Evolutionary conservation across 2,888 invertebrate genomes (phyloP).

Genomic region (Chorisops tibialis): DNA sequence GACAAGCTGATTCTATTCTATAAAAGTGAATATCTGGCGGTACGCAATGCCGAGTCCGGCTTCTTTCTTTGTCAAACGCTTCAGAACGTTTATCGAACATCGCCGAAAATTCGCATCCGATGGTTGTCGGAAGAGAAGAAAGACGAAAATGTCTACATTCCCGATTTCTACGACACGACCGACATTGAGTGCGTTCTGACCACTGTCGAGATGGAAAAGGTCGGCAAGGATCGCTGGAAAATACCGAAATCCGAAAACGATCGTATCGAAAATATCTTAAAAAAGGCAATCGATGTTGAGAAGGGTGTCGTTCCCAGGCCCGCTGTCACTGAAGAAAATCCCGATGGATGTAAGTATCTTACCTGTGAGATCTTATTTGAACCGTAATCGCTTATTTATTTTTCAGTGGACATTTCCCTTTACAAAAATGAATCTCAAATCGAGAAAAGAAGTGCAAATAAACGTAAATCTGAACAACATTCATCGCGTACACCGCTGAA

Average conservation of each 20-base stretch:
- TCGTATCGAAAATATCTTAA: constrained; percentile 78
- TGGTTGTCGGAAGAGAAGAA: constrained; percentile 72
- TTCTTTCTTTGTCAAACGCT: constrained; percentile 86
- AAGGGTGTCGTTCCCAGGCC: constrained; percentile 64
- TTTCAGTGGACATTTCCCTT: constrained; percentile 76
- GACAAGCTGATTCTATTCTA: constrained; percentile 84
- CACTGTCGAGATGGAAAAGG: constrained; percentile 71
- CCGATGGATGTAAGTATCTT: constrained; percentile 71
- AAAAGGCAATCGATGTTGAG: constrained; percentile 78
- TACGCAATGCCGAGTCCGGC: constrained; percentile 83
- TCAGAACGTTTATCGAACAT: constrained; percentile 85
- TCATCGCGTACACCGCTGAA: neutral
- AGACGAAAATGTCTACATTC: constrained; percentile 67
- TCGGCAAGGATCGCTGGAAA: constrained; percentile 67
- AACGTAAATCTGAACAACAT: constrained; percentile 43
- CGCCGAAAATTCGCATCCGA: constrained; percentile 81
- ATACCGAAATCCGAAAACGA: constrained; percentile 71
- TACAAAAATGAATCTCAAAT: constrained; percentile 81
- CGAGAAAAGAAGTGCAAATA: constrained; percentile 55
- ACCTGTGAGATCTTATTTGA: constrained; percentile 3
- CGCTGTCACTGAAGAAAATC: constrained; percentile 75
- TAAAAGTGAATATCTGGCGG: constrained; percentile 87
- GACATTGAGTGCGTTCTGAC: constrained; percentile 90
- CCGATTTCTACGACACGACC: constrained; percentile 86
- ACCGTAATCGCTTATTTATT: constrained; percentile 11